These are phyloP conservation scores for Schizopygopsis pylzovi DNA, from an alignment of 2,797 vertebrate genomes.

Conservation along the genomic window DNA sequence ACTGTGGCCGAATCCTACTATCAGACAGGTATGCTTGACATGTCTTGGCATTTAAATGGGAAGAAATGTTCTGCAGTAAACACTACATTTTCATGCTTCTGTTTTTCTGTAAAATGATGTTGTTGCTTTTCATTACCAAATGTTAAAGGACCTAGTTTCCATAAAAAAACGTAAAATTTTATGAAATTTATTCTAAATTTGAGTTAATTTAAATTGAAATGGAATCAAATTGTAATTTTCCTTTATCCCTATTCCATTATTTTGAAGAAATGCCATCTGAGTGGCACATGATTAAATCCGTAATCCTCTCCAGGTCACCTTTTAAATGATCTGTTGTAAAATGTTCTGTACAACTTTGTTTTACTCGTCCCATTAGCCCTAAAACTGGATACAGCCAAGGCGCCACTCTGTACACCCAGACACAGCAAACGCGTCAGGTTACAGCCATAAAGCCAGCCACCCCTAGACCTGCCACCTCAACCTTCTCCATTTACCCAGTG, in stretches of 20 bases:
- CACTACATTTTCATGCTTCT: too few species aligned
- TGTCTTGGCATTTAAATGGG: background rate
- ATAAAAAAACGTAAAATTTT: background rate
- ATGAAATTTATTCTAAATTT: background rate
- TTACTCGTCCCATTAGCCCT: constrained; percentile 74
- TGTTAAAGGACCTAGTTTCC: background rate
- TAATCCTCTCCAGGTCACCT: background rate
- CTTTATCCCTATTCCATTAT: background rate
- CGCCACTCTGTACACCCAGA: constrained; percentile 93
- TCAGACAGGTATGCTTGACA: constrained; percentile 85
- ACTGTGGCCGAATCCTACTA: constrained; percentile 96
- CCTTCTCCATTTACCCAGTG: constrained; percentile 97
- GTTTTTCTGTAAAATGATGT: background rate
- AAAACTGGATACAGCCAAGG: constrained; percentile 97
- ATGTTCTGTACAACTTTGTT: background rate
- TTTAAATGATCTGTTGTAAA: background rate
- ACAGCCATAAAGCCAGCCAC: constrained; percentile 97
- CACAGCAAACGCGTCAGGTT: constrained; percentile 95
- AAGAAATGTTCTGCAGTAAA: background rate
- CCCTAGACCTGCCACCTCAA: constrained; percentile 93
- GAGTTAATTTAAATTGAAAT: background rate
- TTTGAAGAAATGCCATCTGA: background rate
- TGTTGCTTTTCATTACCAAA: background rate
- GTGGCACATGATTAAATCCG: background rate
- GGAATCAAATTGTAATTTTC: background rate